Evolutionary conservation across 2,888 invertebrate genomes (phyloP).

Genomic region (Doris montereyensis): DNA sequence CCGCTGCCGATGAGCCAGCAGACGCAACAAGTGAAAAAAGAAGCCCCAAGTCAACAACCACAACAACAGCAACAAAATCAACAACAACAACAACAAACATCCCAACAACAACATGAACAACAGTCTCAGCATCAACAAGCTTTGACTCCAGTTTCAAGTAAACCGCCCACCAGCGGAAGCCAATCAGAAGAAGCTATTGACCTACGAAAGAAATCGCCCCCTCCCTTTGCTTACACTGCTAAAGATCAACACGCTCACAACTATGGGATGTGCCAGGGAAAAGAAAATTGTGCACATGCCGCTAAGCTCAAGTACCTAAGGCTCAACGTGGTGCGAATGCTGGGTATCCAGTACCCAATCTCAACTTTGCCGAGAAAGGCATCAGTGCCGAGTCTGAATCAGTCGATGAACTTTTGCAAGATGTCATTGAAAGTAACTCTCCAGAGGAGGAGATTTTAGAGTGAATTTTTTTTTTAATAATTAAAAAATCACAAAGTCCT

Average conservation of each 20-base stretch:
- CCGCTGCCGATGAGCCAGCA: constrained; percentile 36
- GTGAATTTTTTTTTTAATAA: too few relatives aligned
- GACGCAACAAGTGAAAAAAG: constrained; percentile 33
- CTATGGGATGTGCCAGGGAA: constrained; percentile 46
- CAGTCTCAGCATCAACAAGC: constrained; percentile 39
- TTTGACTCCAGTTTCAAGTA: not conserved
- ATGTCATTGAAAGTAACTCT: constrained; percentile 70
- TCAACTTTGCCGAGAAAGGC: constrained; percentile 70
- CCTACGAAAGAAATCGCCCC: constrained; percentile 56
- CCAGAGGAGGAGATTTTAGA: constrained; percentile 59
- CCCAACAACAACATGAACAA: constrained; percentile 43
- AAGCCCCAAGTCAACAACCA: not conserved
- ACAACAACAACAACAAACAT: constrained; percentile 39
- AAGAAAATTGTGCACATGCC: constrained; percentile 62
- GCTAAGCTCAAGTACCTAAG: constrained; percentile 66
- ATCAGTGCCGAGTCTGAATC: constrained; percentile 70
- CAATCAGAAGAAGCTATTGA: constrained; percentile 56
- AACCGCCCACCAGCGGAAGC: not conserved
- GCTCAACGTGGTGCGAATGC: constrained; percentile 70
- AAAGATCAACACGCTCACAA: constrained; percentile 47
- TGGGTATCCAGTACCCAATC: constrained; percentile 70
- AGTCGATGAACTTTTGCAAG: constrained; percentile 70
- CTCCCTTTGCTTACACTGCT: constrained; percentile 32
- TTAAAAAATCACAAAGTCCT: too few relatives aligned
- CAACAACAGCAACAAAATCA: not conserved